Evolutionary conservation across 2,888 invertebrate genomes (phyloP).

Genomic region (Ferrisia virgata): DNA sequence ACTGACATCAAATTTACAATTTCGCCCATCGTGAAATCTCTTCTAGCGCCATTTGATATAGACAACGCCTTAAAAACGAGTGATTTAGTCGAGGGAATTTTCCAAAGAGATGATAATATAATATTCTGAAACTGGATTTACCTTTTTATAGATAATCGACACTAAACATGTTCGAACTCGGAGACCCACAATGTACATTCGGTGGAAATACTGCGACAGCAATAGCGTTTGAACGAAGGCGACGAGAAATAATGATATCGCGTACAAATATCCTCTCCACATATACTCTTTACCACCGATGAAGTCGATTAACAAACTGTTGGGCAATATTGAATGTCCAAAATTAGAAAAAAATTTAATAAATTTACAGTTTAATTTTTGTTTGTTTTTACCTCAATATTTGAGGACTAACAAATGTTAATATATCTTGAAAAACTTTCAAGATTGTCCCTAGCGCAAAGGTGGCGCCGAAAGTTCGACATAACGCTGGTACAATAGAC

Average conservation of each 20-base stretch:
- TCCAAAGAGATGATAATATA: background rate
- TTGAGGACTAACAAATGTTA: constrained; percentile 88
- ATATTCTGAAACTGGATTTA: constrained; percentile 23
- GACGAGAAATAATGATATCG: constrained; percentile 57
- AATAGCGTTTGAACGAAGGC: constrained; percentile 58
- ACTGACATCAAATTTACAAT: constrained; percentile 58
- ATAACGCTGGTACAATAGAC: constrained; percentile 78
- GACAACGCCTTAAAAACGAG: constrained; percentile 52
- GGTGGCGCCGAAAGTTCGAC: constrained; percentile 81
- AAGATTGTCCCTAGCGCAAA: constrained; percentile 81
- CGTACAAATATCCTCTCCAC: constrained; percentile 62
- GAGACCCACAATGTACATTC: constrained; percentile 59
- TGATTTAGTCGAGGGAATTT: too few species aligned
- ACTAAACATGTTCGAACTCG: constrained; percentile 58
- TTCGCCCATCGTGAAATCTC: constrained; percentile 56
- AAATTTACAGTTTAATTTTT: background rate
- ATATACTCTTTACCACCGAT: constrained; percentile 52
- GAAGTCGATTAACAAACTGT: constrained; percentile 52
- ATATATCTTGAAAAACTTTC: constrained; percentile 76
- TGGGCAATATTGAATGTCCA: too few species aligned
- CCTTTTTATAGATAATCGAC: constrained; percentile 59
- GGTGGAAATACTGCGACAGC: constrained; percentile 59
- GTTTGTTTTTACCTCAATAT: constrained; percentile 67
- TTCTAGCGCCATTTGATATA: constrained; percentile 54
- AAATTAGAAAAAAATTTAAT: background rate